Evolutionary conservation across 2,888 invertebrate genomes (phyloP), one percentile per base, ranked within the genome.

Genomic region (Nomada flava): DNA sequence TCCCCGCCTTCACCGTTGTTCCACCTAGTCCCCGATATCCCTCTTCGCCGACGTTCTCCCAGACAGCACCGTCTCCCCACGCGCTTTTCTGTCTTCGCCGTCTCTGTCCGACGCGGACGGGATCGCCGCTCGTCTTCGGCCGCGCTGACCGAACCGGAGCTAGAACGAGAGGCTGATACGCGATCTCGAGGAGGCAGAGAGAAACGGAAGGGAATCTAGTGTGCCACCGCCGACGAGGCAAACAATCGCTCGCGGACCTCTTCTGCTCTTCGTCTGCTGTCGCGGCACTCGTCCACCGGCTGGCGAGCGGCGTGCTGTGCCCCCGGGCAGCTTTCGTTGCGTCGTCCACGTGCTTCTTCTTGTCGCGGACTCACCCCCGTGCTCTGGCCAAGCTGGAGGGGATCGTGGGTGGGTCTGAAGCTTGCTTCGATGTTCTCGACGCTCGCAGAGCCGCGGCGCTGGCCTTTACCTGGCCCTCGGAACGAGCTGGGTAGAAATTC

Each of bases 261-360:
- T 69, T 44, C 57, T n/a, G 57, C 53, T 47, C 69, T 47, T 69
- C 69, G 69, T 69, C 57, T 29, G 44, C 57, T n/a, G 69, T 69
- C 26, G 57, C 44, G 70, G 78, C 86, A 86, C 88, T 87, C 86
- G 86, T 84, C 87, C 87, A 86, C 85, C 87, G 87, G 85, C 86
- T 86, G 86, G 82, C 87, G 86, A 86, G 79, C 77, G 60, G 82
- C 70, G 75, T 59, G 71, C 76, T 82, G 75, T 77, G 78, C 81
- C 81, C 62, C 64, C 57, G 68, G 63, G 84, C 72, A 67, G 50
- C 67, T 60, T 75, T 57, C 80, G 63, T 70, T 70, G 70, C 57
- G 42, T 53, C 57, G 75, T 79, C 57, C 84, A 84, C 86, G 76
- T 84, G 86, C 84, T 83, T 82, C 74, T 78, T 79, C 82, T 82